Conservation (phyloP, 2,888 invertebrate species). For the Metopia argyrocephala region DNA sequence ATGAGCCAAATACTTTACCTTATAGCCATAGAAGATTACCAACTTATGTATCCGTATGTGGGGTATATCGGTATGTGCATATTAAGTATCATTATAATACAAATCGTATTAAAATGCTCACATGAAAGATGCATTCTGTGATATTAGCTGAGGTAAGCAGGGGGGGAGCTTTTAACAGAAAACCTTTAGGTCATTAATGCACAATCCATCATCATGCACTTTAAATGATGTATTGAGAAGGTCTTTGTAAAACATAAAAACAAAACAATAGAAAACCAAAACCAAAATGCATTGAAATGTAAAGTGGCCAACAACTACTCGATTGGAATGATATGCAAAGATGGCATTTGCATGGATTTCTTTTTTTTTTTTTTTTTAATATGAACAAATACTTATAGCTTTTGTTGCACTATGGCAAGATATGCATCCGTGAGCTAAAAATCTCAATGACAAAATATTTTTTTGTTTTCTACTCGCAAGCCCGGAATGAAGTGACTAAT, state of each 20-base stretch:
- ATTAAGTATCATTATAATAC: slow-evolving; percentile 17
- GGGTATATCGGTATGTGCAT: not conserved
- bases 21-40: slow-evolving; percentile 1
- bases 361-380: slow-evolving; percentile 5
- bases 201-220: slow-evolving; percentile 46
- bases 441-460: not conserved
- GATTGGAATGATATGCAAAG: slow-evolving; percentile 35
- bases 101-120: not conserved
- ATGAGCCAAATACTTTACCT: slow-evolving; percentile 17
- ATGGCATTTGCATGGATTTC: not conserved
- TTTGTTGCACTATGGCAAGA: slow-evolving; percentile 22
- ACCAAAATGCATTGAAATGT: slow-evolving; percentile 37
- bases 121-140: not conserved
- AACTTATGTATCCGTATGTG: not conserved
- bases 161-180: slow-evolving; percentile 1
- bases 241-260: slow-evolving; percentile 14
- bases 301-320: slow-evolving; percentile 38
- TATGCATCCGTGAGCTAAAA: not conserved
- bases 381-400: slow-evolving; percentile 7
- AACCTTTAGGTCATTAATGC: slow-evolving; percentile 52
- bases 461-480: not conserved
- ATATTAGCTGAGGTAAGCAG: not conserved
- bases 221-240: slow-evolving; percentile 33
- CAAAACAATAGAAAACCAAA: not conserved
- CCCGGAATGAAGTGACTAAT: not conserved